Evolutionary conservation across 2,888 invertebrate genomes (phyloP), one percentile per base, ranked within the genome.

Genomic region (Macaria liturata): DNA sequence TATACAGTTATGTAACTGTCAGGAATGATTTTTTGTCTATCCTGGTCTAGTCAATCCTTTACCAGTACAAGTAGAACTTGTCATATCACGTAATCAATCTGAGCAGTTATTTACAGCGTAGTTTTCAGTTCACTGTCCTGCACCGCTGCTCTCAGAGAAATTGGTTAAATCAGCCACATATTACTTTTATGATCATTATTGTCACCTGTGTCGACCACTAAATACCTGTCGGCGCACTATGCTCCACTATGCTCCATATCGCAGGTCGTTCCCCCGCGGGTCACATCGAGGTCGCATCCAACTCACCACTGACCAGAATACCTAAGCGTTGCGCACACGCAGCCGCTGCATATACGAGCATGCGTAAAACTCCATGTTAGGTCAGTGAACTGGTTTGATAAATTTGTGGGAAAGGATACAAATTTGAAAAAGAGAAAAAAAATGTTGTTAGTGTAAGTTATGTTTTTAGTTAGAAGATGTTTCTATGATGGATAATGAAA

Each of bases 301-400:
- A 75, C 76, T 72, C 71, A 68, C 75, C 73, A 49, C 77, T 81
- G 83, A 79, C 76, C 78, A 76, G 83, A 82, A 83, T 84, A 76
- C 75, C 74, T 74, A 80, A 83, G 71, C 74, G 73, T 74, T 69
- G 51, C 42, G 42, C 44, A 46, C 49, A 76, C 77, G 70, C 76
- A 20, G 20, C 20, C 20, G 20, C 20, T 20, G 20, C 20, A 20
- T 20, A 20, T 20, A 20, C 20, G 20, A 20, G 20, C 20, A 20
- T 80, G 83, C 83, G 82, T 81, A 80, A 80, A 82, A 80, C 75
- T 76, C 71, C 68, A 42, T 71, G 66, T 51, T 68, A 68, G 80
- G 80, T 77, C 79, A 66, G 60, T 71, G 78, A 81, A 75, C 83
- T 74, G 37, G 31, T 20, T 46, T 40, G 49, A 44, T 20, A 55